phyloP scores from a whole-genome alignment of 2,113 vertebrate species.

The Tachycineta bicolor region DNA sequence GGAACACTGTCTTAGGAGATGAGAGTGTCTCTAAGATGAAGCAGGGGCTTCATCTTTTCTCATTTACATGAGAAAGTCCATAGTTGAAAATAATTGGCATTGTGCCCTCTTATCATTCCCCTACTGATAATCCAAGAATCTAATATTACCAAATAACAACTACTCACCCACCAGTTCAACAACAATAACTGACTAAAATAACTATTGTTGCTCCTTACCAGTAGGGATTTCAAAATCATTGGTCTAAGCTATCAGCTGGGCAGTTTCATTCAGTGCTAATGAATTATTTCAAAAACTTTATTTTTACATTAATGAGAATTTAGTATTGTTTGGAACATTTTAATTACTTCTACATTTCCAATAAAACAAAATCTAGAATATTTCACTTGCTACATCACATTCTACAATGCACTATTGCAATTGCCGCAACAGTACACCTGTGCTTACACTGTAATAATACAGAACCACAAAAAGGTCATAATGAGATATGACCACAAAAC shows the following conservation, averaged over 20 bases:
- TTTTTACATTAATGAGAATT: not conserved
- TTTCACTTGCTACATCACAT: not conserved
- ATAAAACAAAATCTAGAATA: not conserved
- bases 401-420: not conserved
- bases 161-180: not conserved
- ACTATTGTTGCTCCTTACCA: not conserved
- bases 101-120: not conserved
- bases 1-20: not conserved
- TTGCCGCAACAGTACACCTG: not conserved
- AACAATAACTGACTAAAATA: not conserved
- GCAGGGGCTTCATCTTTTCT: not conserved
- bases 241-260: not conserved
- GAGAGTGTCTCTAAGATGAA: not conserved
- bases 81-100: not conserved
- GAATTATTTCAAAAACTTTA: not conserved
- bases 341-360: not conserved
- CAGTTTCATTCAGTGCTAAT: not conserved
- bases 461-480: not conserved
- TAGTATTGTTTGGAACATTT: not conserved
- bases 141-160: not conserved
- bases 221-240: not conserved
- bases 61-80: not conserved
- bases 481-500: not conserved
- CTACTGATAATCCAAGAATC: not conserved
- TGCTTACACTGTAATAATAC: not conserved